Conservation (phyloP, 2,888 invertebrate species). For the Apotomis betuletana region DNA sequence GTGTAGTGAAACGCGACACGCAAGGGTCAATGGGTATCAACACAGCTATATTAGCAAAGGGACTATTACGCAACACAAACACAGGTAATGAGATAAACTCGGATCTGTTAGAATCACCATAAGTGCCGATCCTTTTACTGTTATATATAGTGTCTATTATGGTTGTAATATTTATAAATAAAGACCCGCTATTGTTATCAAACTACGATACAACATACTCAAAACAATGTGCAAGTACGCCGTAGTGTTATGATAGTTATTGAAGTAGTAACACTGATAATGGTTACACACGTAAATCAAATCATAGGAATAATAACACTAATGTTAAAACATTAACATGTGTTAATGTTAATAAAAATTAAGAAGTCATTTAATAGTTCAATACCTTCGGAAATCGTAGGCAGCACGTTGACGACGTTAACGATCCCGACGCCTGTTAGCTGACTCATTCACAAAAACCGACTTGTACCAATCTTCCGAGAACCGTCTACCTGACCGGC, state of each 20-base stretch:
- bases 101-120: constrained; percentile 58
- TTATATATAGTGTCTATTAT: constrained; percentile 25
- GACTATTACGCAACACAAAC: constrained; percentile 54
- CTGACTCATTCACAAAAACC: constrained; percentile 82
- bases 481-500: constrained; percentile 59
- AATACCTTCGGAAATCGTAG: constrained; percentile 79
- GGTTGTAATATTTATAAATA: constrained; percentile 27
- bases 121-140: constrained; percentile 56
- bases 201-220: constrained; percentile 26
- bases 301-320: too few relatives aligned
- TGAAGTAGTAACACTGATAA: constrained; percentile 23
- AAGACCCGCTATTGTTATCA: constrained; percentile 23
- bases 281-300: constrained; percentile 15
- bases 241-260: constrained; percentile 35
- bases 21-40: constrained; percentile 12
- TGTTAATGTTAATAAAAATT: constrained; percentile 16
- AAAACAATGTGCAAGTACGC: constrained; percentile 43
- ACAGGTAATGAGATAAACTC: constrained; percentile 62
- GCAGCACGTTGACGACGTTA: constrained; percentile 81
- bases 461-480: constrained; percentile 61
- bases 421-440: constrained; percentile 81
- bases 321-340: constrained; percentile 4
- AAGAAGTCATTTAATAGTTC: constrained; percentile 47
- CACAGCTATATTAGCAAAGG: constrained; percentile 41
- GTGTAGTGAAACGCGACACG: background rate